A percentile compares a stretch with the other conserved stretches of the same genome.
phyloP scores from a whole-genome alignment of 2,113 vertebrate genomes.

The Numida meleagris region DNA sequence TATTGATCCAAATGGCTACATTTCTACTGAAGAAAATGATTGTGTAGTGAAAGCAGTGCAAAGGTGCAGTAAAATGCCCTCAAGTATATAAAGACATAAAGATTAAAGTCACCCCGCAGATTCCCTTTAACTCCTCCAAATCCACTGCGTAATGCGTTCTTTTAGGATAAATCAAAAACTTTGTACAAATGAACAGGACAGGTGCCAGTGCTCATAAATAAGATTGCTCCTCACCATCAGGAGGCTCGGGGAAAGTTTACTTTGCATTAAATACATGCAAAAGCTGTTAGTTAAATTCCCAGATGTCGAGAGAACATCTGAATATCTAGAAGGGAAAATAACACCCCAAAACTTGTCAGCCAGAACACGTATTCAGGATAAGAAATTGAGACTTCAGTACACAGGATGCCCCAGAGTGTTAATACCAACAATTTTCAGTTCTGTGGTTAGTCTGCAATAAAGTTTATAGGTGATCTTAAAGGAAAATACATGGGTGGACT shows the following conservation, averaged over 20 bases:
- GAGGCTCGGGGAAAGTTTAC: conserved; percentile 33
- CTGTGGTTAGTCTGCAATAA: conserved; percentile 57
- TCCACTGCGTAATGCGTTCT: conserved; percentile 74
- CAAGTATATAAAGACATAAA: conserved; percentile 85
- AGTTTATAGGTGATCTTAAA: conserved; percentile 54
- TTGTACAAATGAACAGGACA: conserved; percentile 72
- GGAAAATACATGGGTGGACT: conserved; percentile 19
- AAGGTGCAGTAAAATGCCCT: conserved; percentile 83
- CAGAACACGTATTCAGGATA: conserved; percentile 68
- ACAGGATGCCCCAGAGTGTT: conserved; percentile 62
- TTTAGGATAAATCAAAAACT: conserved; percentile 75
- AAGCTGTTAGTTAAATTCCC: conserved; percentile 68
- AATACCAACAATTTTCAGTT: conserved; percentile 68
- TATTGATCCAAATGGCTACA: conserved; percentile 89
- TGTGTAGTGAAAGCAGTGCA: conserved; percentile 80
- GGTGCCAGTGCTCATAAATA: conserved; percentile 61
- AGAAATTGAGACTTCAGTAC: conserved; percentile 47
- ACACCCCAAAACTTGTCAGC: conserved; percentile 72
- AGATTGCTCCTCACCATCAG: conserved; percentile 20
- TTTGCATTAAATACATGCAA: conserved; percentile 61
- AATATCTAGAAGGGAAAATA: conserved; percentile 72
- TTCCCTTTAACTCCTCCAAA: conserved; percentile 80
- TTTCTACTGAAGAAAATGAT: conserved; percentile 90
- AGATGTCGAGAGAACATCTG: conserved; percentile 66
- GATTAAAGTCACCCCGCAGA: conserved; percentile 81